These are phyloP conservation scores for Spodoptera litura DNA, from an alignment of 1,140 invertebrate genomes.

Conservation along the genomic window DNA sequence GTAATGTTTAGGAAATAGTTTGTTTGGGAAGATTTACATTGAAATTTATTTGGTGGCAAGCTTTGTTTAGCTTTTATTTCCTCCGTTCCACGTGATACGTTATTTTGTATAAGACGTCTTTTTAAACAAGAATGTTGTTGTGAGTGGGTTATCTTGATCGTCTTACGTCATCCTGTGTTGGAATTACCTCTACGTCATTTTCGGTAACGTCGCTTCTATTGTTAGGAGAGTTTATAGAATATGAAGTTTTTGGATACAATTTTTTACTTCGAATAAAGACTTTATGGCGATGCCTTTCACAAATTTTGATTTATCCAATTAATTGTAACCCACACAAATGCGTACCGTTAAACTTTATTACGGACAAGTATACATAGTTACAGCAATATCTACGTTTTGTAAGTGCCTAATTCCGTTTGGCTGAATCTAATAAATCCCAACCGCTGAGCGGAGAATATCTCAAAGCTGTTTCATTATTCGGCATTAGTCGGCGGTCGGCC, in stretches of 20 bases:
- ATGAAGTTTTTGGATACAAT: not conserved
- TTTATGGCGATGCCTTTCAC: not conserved
- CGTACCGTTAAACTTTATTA: slow-evolving; percentile 45
- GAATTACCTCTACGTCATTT: slow-evolving; percentile 31
- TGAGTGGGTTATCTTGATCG: slow-evolving; percentile 36
- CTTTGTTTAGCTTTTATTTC: not conserved
- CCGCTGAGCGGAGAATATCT: slow-evolving; percentile 72
- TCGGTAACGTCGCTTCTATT: slow-evolving; percentile 13
- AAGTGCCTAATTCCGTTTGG: slow-evolving; percentile 73
- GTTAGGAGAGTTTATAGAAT: not conserved
- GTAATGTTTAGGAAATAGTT: not conserved
- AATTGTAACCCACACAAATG: slow-evolving; percentile 16
- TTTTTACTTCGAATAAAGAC: not conserved
- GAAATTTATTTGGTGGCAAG: not conserved
- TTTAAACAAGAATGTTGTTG: slow-evolving; percentile 18
- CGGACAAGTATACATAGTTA: slow-evolving; percentile 51
- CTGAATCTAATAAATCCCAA: slow-evolving; percentile 79
- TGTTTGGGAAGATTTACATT: not conserved
- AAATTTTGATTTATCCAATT: slow-evolving; percentile 18
- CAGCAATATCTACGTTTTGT: slow-evolving; percentile 50
- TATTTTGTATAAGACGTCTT: slow-evolving; percentile 13
- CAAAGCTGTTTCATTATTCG: slow-evolving; percentile 83
- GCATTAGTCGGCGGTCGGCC: slow-evolving; percentile 78
- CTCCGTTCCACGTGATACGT: not conserved
- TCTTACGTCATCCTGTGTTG: slow-evolving; percentile 27